Base-by-base conservation (phyloP, 2,113 vertebrate genomes). In the Xiphophorus hellerii region DNA sequence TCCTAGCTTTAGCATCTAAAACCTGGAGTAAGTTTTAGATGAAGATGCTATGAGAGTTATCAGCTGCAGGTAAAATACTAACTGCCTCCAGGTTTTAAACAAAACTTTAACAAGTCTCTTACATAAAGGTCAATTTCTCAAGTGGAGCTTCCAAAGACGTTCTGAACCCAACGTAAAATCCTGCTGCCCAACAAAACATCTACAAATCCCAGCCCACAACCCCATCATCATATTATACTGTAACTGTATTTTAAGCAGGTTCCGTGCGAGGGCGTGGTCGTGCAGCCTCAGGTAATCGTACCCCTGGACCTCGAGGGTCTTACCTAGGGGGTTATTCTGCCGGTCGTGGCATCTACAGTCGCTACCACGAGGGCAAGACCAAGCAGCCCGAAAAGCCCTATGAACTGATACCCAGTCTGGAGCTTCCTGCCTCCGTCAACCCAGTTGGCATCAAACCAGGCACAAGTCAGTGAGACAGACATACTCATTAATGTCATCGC, bases 321-420 rank as follows among this genome's bases (percentile, higher is more conserved):
- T 99, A 99, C 96, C 96, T 99, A 65, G 98, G 98, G 71, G 98
- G 98, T 93, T 99, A 99, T 91, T 99, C 97, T 30, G 98, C 98
- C 0, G 98, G 98, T 91, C 97, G 98, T 87, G 98, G 98, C 90
- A 99, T 99, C 94, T 99, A 99, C 94, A 99, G 98, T 95, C 96
- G 98, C 88, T 99, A 99, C 92, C 98, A 99, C 1, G 98, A 99
- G 94, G 98, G 98, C 94, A 99, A 99, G 96, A 93, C 94, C 94
- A 99, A 98, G 88, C 96, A 95, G 89, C 93, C 96, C 78, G 97
- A 99, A 86, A 99, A 98, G 94, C 94, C 96, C 91, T 98, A 96
- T 72, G 98, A 99, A 89, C 95, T 99, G 92, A 95, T 98, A 88
- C 93, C 97, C 89, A 96, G 94, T 93, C 88, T 99, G 96, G 98